Evolutionary conservation across 2,797 vertebrate genomes (phyloP), one percentile per base, ranked within the genome.

Genomic region (Myiothlypis coronata): DNA sequence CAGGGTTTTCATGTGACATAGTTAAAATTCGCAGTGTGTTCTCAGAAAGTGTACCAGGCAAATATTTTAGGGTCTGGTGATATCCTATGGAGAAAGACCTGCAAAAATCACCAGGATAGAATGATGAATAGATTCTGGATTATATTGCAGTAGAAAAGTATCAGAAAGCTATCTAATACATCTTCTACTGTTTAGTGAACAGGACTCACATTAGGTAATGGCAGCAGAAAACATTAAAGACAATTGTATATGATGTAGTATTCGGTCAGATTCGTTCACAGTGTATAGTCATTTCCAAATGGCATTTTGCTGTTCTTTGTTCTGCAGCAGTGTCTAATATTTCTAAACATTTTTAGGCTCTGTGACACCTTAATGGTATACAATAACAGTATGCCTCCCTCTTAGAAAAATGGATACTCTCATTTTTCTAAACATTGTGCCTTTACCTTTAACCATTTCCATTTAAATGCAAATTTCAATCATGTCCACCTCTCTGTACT

Each of bases 381-480:
- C 97, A 97, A 97, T 98, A 97, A 97, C 97, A 96, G 76, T 96
- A 70, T 83, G 96, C 94, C 64, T 97, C 88, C 97, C 97, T 97
- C 96, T 97, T 97, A 97, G 98, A 97, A 98, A 98, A 98, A 98
- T 97, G 97, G 97, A 98, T 98, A 97, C 97, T 97, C 97, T 98
- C 96, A 98, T 98, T 98, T 98, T 97, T 98, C 96, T 97, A 98
- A 98, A 98, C 97, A 96, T 86, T 94, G 94, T 95, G 95, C 84
- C 97, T 97, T 98, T 98, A 97, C 97, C 97, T 98, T 97, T 97
- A 97, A 97, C 97, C 97, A 96, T 97, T 98, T 98, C 97, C 94
- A 98, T 98, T 98, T 98, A 98, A 98, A 98, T 98, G 98, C 97
- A 98, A 98, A 98, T 98, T 98, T 98, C 97, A 98, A 97, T 98